Base-by-base conservation (phyloP, 2,113 vertebrate genomes). In the Chunga burmeisteri region DNA sequence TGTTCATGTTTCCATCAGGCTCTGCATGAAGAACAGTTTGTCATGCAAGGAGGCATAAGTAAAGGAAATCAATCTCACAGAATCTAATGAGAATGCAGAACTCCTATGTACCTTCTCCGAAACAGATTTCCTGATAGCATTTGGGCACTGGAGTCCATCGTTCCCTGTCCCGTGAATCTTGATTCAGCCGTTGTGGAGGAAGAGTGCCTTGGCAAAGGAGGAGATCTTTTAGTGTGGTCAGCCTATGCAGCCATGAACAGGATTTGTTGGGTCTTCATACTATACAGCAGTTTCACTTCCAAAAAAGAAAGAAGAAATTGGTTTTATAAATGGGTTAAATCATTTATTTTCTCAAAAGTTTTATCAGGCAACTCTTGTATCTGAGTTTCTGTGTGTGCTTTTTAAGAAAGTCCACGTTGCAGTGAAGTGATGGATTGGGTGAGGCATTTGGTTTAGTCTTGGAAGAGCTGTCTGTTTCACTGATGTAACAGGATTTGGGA, bases 1-100 rank as follows among this genome's bases (percentile, higher is more conserved):
- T 83, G 90, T 98, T 97, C 85, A 59, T 97, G 93, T 96, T 97
- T 94, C 89, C 94, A 81, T 97, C 97, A 94, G 36, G 82, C 86
- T 94, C 88, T 88, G 67, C 95, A 92, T 88, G 66, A 90, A 87
- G 84, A 90, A 81, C 81, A 40, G 36, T 96, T 97, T 95, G 87
- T 98, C 92, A 88, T 91, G 93, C 91, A 94, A 93, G 92, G 88
- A 90, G 90, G 78, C 83, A 70, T 97, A 96, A 97, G 90, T 95
- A 96, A 77, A 90, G 90, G 75, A 97, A 97, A 98, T 97, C 96
- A 95, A 94, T 98, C 95, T 96, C 49, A 6, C 73, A 78, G 63
- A 91, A 93, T 82, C 53, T 94, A 95, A 79, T 73, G 89, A 81
- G 81, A 85, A 50, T 73, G 26, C 34, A 81, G 84, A 62, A 75